A percentile compares a stretch with the other conserved stretches of the same genome.
Evolutionary conservation across 2,113 vertebrate genomes (phyloP).

Genomic region (Galbula dea): DNA sequence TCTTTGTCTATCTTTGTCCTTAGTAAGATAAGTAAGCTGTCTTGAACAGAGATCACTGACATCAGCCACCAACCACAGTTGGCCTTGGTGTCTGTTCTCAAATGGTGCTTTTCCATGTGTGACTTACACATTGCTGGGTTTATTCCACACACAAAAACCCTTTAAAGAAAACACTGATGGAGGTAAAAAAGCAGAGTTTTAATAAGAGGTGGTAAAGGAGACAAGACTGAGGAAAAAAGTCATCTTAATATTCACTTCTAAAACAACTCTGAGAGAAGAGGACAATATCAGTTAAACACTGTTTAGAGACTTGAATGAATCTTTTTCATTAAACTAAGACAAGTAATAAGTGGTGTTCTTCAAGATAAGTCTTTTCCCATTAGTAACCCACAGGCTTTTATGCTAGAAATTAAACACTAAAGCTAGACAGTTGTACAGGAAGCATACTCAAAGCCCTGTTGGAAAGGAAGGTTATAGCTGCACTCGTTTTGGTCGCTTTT

Average conservation of each 20-base stretch:
- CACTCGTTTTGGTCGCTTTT: not conserved
- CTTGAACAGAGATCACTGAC: not conserved
- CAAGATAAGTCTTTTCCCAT: not conserved
- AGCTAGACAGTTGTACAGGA: not conserved
- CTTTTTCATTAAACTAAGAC: not conserved
- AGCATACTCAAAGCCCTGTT: not conserved
- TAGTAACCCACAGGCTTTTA: not conserved
- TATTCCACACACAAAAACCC: not conserved
- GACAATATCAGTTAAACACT: not conserved
- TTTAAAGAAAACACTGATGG: not conserved
- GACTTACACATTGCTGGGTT: not conserved
- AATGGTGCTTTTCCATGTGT: not conserved
- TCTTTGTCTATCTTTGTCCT: not conserved
- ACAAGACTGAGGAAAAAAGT: not conserved
- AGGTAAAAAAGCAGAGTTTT: constrained; percentile 35
- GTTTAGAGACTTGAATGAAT: not conserved
- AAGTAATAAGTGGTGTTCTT: not conserved
- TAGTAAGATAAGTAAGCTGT: not conserved
- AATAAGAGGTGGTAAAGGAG: not conserved
- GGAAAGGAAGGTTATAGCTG: not conserved
- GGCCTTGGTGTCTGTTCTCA: not conserved
- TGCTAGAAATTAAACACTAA: not conserved
- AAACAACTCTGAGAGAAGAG: not conserved
- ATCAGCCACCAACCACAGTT: not conserved
- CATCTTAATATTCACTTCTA: not conserved